These are phyloP conservation scores for Oncorhynchus clarkii DNA, from an alignment of 2,113 vertebrate species.

Conservation along the genomic window DNA sequence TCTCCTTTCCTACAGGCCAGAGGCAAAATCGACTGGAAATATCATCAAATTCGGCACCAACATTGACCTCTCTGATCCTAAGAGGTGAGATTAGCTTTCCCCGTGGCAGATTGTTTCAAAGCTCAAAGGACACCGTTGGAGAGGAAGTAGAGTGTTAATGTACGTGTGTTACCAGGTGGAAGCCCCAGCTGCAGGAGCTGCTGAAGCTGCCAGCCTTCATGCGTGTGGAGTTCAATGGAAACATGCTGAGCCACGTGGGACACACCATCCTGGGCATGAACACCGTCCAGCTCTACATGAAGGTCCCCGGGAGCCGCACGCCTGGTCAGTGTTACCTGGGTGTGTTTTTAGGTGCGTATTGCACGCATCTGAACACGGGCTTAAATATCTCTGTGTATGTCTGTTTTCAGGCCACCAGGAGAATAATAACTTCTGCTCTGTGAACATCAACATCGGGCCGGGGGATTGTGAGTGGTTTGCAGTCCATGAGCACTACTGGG, in stretches of 20 bases:
- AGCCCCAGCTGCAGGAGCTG: constrained; percentile 90
- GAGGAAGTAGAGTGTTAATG: background rate
- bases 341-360: constrained; percentile 12
- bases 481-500: constrained; percentile 90
- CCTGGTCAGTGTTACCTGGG: constrained; percentile 74
- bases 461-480: constrained; percentile 94
- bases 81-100: constrained; percentile 73
- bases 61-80: constrained; percentile 90
- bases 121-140: background rate
- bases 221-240: constrained; percentile 88
- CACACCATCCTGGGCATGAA: constrained; percentile 97
- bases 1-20: constrained; percentile 55
- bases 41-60: constrained; percentile 94
- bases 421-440: constrained; percentile 92
- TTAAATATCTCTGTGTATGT: background rate
- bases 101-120: background rate
- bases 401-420: constrained; percentile 83
- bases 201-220: constrained; percentile 92
- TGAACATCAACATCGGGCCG: constrained; percentile 91
- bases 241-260: constrained; percentile 93
- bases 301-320: constrained; percentile 89
- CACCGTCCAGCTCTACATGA: constrained; percentile 96
- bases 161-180: constrained; percentile 76
- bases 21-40: constrained; percentile 78
- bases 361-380: background rate